Conservation (phyloP, 2,888 invertebrate genomes). For the Cataglyphis cursor region DNA sequence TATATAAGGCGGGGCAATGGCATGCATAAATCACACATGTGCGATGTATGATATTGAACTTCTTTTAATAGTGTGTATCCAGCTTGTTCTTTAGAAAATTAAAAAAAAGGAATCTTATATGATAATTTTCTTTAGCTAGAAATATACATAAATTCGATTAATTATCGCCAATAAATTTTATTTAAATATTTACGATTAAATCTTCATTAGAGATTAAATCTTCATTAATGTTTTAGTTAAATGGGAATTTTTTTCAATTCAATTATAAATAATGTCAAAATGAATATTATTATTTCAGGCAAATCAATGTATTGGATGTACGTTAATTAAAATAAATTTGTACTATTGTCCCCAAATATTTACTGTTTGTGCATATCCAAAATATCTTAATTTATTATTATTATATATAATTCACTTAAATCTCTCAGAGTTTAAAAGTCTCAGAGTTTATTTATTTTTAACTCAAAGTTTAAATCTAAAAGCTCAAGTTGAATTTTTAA, state of each 20-base stretch:
- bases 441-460: constrained; percentile 2
- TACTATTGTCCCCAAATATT: neutral
- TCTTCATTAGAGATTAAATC: neutral
- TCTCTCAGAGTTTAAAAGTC: neutral
- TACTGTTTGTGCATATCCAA: neutral
- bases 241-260: neutral
- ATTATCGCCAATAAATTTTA: neutral
- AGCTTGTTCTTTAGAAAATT: neutral
- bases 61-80: neutral
- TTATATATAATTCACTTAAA: neutral
- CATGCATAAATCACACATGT: neutral
- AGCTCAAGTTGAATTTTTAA: constrained; percentile 16
- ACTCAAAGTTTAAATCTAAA: constrained; percentile 8
- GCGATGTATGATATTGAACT: neutral
- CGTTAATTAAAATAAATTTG: neutral
- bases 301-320: neutral
- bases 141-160: neutral
- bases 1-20: neutral
- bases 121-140: neutral
- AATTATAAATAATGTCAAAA: neutral
- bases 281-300: too few species aligned
- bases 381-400: neutral
- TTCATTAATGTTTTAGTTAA: neutral
- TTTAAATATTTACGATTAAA: neutral
- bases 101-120: neutral